These are phyloP conservation scores for Onychorhynchus coronatus DNA, from an alignment of 2,113 vertebrate species.

Conservation along the genomic window DNA sequence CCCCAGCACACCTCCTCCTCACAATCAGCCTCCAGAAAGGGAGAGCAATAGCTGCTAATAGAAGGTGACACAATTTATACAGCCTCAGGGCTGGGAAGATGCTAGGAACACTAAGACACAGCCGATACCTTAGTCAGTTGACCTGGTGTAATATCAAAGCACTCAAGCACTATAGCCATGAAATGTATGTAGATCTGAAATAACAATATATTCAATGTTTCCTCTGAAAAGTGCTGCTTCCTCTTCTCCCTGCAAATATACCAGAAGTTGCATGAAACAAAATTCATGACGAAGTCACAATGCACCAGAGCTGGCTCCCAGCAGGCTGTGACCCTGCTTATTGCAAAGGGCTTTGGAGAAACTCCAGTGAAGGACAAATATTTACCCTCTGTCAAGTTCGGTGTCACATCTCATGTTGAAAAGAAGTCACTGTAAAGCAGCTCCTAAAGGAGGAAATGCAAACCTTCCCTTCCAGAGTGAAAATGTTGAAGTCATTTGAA, in stretches of 20 bases:
- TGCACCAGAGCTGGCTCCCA: neutral
- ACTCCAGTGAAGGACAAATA: neutral
- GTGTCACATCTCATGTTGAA: neutral
- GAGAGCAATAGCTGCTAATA: neutral
- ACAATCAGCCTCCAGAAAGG: neutral
- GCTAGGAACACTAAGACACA: rapidly evolving
- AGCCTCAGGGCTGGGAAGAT: neutral
- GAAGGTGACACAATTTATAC: neutral
- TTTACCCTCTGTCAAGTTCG: neutral
- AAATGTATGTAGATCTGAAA: neutral
- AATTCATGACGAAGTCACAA: rapidly evolving
- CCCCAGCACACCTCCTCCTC: rapidly evolving
- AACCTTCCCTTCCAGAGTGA: neutral
- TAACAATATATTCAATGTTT: neutral
- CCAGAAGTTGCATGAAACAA: neutral
- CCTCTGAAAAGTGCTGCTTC: neutral
- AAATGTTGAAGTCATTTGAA: neutral
- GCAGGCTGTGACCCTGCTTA: rapidly evolving
- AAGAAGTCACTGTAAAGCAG: neutral
- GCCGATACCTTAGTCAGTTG: neutral
- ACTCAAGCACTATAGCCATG: rapidly evolving
- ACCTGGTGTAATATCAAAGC: neutral
- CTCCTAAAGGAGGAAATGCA: neutral
- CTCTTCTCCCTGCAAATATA: neutral
- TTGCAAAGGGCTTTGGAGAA: rapidly evolving